phyloP scores from a whole-genome alignment of 2,888 invertebrate genomes.

The Trimorus sp. region DNA sequence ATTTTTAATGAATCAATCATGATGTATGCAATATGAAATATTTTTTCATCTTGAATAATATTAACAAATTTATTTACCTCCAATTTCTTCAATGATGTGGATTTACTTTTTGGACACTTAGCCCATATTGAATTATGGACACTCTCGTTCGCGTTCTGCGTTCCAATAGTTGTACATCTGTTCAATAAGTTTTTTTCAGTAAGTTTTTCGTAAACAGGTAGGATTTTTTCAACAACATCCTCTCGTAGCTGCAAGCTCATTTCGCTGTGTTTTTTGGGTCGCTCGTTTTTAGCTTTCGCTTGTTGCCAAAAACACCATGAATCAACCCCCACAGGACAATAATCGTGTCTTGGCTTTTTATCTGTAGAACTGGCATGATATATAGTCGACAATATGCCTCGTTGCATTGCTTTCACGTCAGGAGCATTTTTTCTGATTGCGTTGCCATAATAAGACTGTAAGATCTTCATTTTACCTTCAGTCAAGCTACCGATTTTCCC shows the following conservation, averaged over 20 bases:
- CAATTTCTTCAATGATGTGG: background rate
- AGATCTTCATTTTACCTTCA: too few species aligned
- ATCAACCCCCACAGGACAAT: constrained; percentile 1
- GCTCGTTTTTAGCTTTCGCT: constrained; percentile 14
- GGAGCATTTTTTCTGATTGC: too few species aligned
- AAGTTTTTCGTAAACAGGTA: background rate
- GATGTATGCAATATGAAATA: too few species aligned
- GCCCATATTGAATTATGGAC: constrained; percentile 9
- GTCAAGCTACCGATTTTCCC: constrained; percentile 29
- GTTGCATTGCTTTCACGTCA: constrained; percentile 27
- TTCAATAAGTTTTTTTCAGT: background rate
- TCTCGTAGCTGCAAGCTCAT: too few species aligned
- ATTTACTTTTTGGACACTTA: constrained; percentile 20
- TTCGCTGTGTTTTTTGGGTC: background rate
- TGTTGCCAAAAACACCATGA: constrained; percentile 36
- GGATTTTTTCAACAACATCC: constrained; percentile 10
- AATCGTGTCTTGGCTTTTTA: constrained; percentile 21
- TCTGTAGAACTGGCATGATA: constrained; percentile 48
- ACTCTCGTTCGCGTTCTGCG: constrained; percentile 14
- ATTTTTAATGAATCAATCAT: too few species aligned
- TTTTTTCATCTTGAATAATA: too few species aligned
- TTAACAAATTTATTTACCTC: constrained; percentile 6
- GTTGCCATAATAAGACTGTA: too few species aligned
- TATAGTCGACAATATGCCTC: constrained; percentile 48
- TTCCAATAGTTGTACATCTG: too few species aligned